These are phyloP conservation scores for Sinonovacula constricta DNA, from an alignment of 1,140 invertebrate genomes.

Conservation along the genomic window DNA sequence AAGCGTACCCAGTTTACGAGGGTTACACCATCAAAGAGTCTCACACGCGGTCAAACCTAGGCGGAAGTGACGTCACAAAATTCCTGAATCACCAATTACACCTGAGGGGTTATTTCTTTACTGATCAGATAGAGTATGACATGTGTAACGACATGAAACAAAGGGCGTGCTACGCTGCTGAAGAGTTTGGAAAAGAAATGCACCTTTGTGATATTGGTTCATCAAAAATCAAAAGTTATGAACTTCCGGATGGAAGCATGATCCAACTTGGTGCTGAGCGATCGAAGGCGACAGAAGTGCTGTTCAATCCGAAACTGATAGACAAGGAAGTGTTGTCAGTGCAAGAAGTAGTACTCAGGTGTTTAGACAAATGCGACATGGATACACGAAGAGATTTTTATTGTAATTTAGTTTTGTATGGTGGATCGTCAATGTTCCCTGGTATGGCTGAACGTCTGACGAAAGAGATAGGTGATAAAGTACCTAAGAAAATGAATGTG, in stretches of 20 bases:
- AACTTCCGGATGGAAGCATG: slow-evolving; percentile 78
- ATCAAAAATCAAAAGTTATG: slow-evolving; percentile 78
- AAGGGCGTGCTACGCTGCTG: slow-evolving; percentile 78
- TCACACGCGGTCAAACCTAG: slow-evolving; percentile 92
- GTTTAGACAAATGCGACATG: slow-evolving; percentile 82
- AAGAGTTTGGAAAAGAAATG: slow-evolving; percentile 90
- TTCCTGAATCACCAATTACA: slow-evolving; percentile 97
- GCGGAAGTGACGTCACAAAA: slow-evolving; percentile 95
- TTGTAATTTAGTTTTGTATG: slow-evolving; percentile 54
- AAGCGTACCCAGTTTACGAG: slow-evolving; percentile 93
- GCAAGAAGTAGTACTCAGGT: slow-evolving; percentile 88
- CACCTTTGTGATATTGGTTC: slow-evolving; percentile 85
- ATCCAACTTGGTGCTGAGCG: slow-evolving; percentile 79
- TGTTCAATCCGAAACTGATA: slow-evolving; percentile 84
- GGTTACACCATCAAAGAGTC: slow-evolving; percentile 85
- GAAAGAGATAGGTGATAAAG: not conserved
- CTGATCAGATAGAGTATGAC: slow-evolving; percentile 86
- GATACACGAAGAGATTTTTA: slow-evolving; percentile 51
- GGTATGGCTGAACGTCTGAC: slow-evolving; percentile 7
- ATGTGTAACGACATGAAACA: slow-evolving; percentile 93
- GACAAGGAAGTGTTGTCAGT: slow-evolving; percentile 63
- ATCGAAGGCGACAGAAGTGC: slow-evolving; percentile 76
- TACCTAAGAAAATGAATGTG: not conserved
- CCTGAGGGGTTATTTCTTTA: slow-evolving; percentile 97
- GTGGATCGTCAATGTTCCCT: slow-evolving; percentile 54